A percentile compares a stretch with the other conserved stretches of the same genome.
These are phyloP conservation scores for Sycophila sp. DNA, from an alignment of 1,140 invertebrate genomes.

Conservation along the genomic window DNA sequence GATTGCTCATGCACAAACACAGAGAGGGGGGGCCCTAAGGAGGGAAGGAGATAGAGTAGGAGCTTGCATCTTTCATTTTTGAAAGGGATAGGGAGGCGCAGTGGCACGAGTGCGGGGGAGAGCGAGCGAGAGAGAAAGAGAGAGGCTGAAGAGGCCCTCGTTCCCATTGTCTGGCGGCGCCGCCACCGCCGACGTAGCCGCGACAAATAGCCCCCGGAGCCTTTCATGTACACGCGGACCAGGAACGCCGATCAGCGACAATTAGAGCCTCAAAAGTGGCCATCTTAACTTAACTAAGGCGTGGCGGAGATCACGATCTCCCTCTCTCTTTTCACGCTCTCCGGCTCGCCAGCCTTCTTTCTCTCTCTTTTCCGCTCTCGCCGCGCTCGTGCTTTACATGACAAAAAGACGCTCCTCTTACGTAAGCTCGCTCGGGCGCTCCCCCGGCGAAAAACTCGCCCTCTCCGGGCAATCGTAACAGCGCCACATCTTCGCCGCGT, in stretches of 20 bases:
- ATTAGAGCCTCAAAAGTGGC: conserved; percentile 27
- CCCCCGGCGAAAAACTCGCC: too few species aligned
- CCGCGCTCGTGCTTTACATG: neutral
- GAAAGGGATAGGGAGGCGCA: neutral
- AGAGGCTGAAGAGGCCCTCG: conserved; percentile 18
- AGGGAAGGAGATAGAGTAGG: neutral
- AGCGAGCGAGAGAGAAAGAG: neutral
- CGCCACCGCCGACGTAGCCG: neutral
- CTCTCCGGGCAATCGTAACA: too few species aligned
- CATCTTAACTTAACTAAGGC: conserved; percentile 23
- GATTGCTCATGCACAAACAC: neutral
- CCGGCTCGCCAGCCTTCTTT: too few species aligned
- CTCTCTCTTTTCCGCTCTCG: conserved; percentile 1
- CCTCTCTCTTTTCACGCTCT: neutral
- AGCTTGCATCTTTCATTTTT: conserved; percentile 9
- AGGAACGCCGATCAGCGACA: conserved; percentile 21
- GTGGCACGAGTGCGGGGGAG: too few species aligned
- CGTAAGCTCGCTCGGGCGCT: neutral
- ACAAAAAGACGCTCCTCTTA: neutral
- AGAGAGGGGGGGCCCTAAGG: neutral
- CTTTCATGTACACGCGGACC: conserved; percentile 13
- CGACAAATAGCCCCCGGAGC: conserved; percentile 13
- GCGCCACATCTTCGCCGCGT: too few species aligned
- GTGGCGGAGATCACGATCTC: conserved; percentile 14
- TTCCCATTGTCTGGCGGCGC: conserved; percentile 5